Percentiles rank a stretch among this genome's conserved stretches.
Conservation (phyloP, 2,113 vertebrate species). For the Bubo bubo region DNA sequence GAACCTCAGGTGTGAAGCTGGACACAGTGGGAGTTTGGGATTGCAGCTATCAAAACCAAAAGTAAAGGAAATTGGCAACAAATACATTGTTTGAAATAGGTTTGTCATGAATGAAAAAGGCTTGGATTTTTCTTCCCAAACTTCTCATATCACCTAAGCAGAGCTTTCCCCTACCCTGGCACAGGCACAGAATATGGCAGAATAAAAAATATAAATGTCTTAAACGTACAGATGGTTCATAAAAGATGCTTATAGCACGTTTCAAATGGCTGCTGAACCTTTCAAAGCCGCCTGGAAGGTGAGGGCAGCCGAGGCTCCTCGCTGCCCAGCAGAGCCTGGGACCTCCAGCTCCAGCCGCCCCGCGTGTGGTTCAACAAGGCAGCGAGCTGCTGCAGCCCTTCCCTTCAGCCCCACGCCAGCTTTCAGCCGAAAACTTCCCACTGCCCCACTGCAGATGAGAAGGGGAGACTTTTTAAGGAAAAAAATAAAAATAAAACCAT, state of each 20-base stretch:
- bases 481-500: neutral
- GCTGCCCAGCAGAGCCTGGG: neutral
- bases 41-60: neutral
- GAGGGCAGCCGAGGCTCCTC: neutral
- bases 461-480: neutral
- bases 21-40: neutral
- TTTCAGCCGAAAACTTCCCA: conserved; percentile 10
- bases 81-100: neutral
- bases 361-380: neutral
- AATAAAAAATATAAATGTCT: neutral
- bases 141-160: neutral
- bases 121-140: neutral
- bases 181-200: neutral
- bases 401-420: neutral
- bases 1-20: neutral
- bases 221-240: conserved; percentile 52
- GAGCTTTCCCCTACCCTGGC: neutral
- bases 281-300: neutral
- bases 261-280: neutral
- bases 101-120: neutral
- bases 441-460: neutral
- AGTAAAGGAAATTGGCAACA: neutral
- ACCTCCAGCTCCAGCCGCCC: neutral
- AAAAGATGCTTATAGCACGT: neutral
- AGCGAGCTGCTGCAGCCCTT: neutral